Percentiles rank a stretch among this genome's conserved stretches.
Evolutionary conservation across 2,113 vertebrate species (phyloP).

Genomic region (Corythoichthys haematopterus): DNA sequence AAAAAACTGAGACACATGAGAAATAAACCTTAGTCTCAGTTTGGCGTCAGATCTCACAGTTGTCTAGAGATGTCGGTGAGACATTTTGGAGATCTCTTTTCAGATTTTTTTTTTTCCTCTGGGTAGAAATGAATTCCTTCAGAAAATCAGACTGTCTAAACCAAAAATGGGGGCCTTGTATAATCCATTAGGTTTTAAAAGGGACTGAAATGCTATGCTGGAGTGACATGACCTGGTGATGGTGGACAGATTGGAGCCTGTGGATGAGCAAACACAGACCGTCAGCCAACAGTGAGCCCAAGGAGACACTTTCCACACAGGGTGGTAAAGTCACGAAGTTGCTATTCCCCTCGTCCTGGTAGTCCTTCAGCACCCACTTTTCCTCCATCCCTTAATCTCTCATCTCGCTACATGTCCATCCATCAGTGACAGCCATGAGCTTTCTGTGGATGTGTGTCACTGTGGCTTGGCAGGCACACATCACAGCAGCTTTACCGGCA

Average conservation of each 20-base stretch:
- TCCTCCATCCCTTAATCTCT: slow-evolving; percentile 9
- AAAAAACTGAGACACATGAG: too few species aligned
- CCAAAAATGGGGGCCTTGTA: slow-evolving; percentile 16
- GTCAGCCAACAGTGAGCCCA: slow-evolving; percentile 27
- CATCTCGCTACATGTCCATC: slow-evolving; percentile 28
- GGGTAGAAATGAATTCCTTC: neutral
- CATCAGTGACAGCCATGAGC: slow-evolving; percentile 54
- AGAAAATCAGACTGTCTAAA: slow-evolving; percentile 4
- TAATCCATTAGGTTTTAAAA: slow-evolving; percentile 28
- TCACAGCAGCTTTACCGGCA: slow-evolving; percentile 53
- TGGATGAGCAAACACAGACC: slow-evolving; percentile 26
- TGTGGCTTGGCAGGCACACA: slow-evolving; percentile 46
- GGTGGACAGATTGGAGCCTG: slow-evolving; percentile 26
- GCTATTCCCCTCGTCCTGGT: slow-evolving; percentile 11
- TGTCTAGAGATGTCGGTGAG: too few species aligned
- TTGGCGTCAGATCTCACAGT: too few species aligned
- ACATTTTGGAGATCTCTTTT: too few species aligned
- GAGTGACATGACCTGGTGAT: slow-evolving; percentile 14
- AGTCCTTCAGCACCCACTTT: slow-evolving; percentile 37
- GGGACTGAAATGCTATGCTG: slow-evolving; percentile 27
- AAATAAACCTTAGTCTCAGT: too few species aligned
- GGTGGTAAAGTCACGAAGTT: slow-evolving; percentile 56
- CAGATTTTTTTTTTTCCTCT: neutral
- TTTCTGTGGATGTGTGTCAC: slow-evolving; percentile 61
- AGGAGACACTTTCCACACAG: slow-evolving; percentile 38